Conservation (phyloP, 2,797 vertebrate species). For the Lithobates pipiens region DNA sequence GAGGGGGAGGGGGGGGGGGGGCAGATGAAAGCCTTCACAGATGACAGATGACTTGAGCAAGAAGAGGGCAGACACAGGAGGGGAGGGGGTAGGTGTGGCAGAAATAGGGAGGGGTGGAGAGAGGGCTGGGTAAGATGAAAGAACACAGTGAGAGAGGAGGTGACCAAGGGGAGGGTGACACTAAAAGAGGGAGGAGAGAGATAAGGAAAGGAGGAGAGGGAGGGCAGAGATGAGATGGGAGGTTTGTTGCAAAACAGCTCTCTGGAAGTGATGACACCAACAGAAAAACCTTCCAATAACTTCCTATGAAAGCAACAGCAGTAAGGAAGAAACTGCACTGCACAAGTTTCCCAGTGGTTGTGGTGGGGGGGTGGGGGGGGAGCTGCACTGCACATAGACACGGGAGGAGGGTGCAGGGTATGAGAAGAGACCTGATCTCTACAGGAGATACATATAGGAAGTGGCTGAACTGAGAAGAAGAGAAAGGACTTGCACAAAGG, state of each 20-base stretch:
- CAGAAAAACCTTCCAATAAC: conserved; percentile 58
- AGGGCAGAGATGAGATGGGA: conserved; percentile 53
- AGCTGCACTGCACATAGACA: not conserved
- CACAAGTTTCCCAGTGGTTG: conserved; percentile 10
- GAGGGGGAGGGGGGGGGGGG: too few relatives aligned
- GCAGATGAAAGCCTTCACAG: conserved; percentile 1
- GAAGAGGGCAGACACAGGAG: not conserved
- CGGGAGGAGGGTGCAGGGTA: conserved; percentile 1
- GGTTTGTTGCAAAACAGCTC: conserved; percentile 59
- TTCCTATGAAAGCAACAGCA: conserved; percentile 54
- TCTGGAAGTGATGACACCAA: conserved; percentile 62
- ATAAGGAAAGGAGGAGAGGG: conserved; percentile 31
- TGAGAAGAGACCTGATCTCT: not conserved
- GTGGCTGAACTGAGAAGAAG: not conserved
- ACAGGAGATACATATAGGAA: conserved; percentile 10
- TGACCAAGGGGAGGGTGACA: conserved; percentile 18
- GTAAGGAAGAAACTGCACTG: not conserved
- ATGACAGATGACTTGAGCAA: conserved; percentile 1
- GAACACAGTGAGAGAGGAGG: not conserved
- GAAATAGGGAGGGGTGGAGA: not conserved
- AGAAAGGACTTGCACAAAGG: not conserved
- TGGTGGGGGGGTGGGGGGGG: too few relatives aligned
- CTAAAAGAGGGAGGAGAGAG: conserved; percentile 25
- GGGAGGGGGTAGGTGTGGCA: conserved; percentile 6
- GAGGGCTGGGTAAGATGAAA: conserved; percentile 11